Percentiles rank a stretch among this genome's conserved stretches.
These are phyloP conservation scores for Dynastes maya DNA, from an alignment of 2,888 invertebrate genomes.

Conservation along the genomic window DNA sequence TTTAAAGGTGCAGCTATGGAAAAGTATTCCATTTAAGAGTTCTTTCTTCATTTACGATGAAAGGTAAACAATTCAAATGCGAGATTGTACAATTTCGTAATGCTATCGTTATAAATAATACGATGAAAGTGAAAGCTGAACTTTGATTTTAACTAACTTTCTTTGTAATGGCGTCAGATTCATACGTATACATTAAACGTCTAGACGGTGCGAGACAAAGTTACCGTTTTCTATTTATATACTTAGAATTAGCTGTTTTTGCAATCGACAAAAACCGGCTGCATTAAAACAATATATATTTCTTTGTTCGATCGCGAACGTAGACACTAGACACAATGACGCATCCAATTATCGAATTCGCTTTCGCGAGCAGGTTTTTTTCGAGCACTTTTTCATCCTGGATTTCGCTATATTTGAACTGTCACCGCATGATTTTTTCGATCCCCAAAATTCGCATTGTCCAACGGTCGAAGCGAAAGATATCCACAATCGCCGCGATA, in stretches of 20 bases:
- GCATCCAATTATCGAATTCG: conserved; percentile 34
- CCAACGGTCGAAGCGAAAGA: not conserved
- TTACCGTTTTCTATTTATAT: conserved; percentile 8
- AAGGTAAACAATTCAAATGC: no score
- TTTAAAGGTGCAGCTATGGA: no score
- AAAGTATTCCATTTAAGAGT: no score
- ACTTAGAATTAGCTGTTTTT: conserved; percentile 15
- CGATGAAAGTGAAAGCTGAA: no score
- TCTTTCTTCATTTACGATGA: no score
- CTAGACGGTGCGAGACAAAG: conserved; percentile 1
- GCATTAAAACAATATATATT: conserved; percentile 17
- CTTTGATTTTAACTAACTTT: no score
- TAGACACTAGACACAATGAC: conserved; percentile 34
- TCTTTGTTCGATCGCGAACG: conserved; percentile 24
- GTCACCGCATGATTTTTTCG: not conserved
- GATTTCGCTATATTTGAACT: not conserved
- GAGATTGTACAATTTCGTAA: no score
- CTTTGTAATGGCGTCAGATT: no score
- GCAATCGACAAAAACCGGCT: conserved; percentile 9
- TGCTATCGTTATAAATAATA: no score
- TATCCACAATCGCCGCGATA: not conserved
- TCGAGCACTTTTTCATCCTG: conserved; percentile 8
- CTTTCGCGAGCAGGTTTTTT: conserved; percentile 29
- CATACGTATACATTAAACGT: not conserved
- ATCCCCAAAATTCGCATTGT: conserved; percentile 1